These are phyloP conservation scores for Synanthedon formicaeformis DNA, from an alignment of 2,888 invertebrate genomes.

Conservation along the genomic window DNA sequence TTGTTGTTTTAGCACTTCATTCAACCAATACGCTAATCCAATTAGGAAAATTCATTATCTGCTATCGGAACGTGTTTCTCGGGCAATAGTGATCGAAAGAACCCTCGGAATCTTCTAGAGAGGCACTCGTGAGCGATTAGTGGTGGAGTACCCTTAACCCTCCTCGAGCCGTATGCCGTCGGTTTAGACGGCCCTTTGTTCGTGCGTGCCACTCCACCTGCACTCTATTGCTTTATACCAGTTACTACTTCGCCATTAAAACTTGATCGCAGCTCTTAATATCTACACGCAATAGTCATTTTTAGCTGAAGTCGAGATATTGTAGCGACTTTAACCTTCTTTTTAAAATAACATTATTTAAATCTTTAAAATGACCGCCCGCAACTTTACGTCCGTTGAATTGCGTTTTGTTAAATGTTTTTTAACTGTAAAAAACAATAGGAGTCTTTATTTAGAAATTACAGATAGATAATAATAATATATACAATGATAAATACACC, in stretches of 20 bases:
- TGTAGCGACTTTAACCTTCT: too few relatives aligned
- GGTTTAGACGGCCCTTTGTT: conserved; percentile 39
- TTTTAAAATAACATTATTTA: too few relatives aligned
- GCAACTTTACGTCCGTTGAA: too few relatives aligned
- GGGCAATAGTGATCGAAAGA: conserved; percentile 56
- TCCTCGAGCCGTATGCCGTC: conserved; percentile 36
- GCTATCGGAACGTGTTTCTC: conserved; percentile 47
- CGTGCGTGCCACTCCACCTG: conserved; percentile 24
- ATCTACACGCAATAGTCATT: too few relatives aligned
- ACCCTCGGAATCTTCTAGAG: conserved; percentile 49
- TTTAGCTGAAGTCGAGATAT: too few relatives aligned
- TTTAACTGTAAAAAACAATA: too few relatives aligned
- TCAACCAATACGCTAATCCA: conserved; percentile 40
- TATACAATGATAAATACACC: too few relatives aligned
- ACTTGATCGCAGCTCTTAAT: conserved; percentile 2
- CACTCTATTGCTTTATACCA: conserved; percentile 34
- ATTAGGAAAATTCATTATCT: conserved; percentile 59
- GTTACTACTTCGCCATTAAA: conserved; percentile 24
- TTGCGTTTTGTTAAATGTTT: too few relatives aligned
- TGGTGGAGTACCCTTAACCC: conserved; percentile 48
- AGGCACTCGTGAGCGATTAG: conserved; percentile 55
- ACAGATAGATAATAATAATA: too few relatives aligned
- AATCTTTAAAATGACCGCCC: too few relatives aligned
- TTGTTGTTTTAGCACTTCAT: conserved; percentile 20
- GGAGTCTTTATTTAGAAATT: too few relatives aligned